Evolutionary conservation across 30 jellyfish, hydroid and myxozoan genomes (phyloP), one percentile per base, ranked within the genome.

Genomic region (Hydra vulgaris): DNA sequence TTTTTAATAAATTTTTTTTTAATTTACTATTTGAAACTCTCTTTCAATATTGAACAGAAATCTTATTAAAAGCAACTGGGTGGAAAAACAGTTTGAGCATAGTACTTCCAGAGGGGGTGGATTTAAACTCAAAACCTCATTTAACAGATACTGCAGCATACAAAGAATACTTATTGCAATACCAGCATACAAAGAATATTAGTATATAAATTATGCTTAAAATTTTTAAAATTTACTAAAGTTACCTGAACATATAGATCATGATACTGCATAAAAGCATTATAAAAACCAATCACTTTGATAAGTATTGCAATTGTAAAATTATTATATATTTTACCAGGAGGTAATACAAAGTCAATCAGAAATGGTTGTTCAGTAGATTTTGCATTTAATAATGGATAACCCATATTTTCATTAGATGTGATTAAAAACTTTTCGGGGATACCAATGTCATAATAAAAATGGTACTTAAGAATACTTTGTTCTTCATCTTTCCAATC

Each of bases 401-500:
- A 72, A 52, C 86, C 95, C 20, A 0, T 70, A 23, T 86, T 54
- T 4, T 74, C 27, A 17, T 78, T 26, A 0, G 94, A 67, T 23
- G 86, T 80, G 25, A 87, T 78, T 18, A 69, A 52, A 25, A 77
- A 25, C 24, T 53, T 87, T 7, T 25, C 18, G 21, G 54, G 19
- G 21, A 72, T 56, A n/a, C 85, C 80, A 18, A 73, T 78, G 73
- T 85, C 90, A 22, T 84, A 74, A 55, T 73, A 89, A 66, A 80
- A 81, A 70, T 85, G 77, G 67, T 89, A 89, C 12, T 40, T 40
- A 20, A 26, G 77, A 17, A 84, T 72, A 18, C 95, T 89, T 7
- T 55, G 67, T 40, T 89, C 97, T 7, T 66, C 78, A 23, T 85
- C 76, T 56, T 55, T 40, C 97, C 97, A 89, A 23, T 74, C 70